Percentiles rank a stretch among this genome's conserved stretches.
Evolutionary conservation across 2,888 invertebrate species (phyloP).

Genomic region (Plusia festucae): DNA sequence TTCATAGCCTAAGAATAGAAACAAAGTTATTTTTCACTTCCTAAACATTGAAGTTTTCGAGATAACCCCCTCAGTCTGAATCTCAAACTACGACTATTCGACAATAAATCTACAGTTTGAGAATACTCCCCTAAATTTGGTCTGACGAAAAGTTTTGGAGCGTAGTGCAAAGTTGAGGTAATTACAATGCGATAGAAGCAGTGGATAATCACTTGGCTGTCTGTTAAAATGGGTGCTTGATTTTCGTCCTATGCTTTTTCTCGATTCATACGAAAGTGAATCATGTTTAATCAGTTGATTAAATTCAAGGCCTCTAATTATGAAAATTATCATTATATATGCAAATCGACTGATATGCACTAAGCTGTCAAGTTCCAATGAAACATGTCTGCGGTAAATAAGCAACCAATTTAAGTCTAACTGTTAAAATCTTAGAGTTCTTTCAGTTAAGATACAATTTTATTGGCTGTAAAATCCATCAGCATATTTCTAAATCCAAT

Average conservation of each 20-base stretch:
- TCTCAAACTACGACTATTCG: conserved; percentile 37
- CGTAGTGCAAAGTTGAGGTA: not conserved
- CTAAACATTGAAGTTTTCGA: conserved; percentile 29
- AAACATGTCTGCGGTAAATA: no score
- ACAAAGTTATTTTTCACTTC: conserved; percentile 22
- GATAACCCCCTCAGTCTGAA: conserved; percentile 40
- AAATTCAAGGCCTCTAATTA: no score
- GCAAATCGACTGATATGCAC: no score
- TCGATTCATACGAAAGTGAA: no score
- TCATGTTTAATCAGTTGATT: no score
- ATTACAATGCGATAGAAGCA: not conserved
- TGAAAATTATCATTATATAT: no score
- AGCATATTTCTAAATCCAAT: no score
- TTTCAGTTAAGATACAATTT: no score
- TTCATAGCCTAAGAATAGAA: conserved; percentile 15
- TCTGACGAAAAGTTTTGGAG: conserved; percentile 11
- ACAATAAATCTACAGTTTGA: conserved; percentile 31
- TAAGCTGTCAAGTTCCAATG: no score
- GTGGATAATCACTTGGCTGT: conserved; percentile 5
- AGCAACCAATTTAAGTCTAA: no score
- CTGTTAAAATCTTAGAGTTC: no score
- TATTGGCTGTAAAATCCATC: no score
- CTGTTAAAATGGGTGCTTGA: not conserved
- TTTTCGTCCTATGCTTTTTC: not conserved
- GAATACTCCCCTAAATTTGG: conserved; percentile 27